Conservation (phyloP, 1,140 invertebrate genomes). For the Bombus soroeensis region DNA sequence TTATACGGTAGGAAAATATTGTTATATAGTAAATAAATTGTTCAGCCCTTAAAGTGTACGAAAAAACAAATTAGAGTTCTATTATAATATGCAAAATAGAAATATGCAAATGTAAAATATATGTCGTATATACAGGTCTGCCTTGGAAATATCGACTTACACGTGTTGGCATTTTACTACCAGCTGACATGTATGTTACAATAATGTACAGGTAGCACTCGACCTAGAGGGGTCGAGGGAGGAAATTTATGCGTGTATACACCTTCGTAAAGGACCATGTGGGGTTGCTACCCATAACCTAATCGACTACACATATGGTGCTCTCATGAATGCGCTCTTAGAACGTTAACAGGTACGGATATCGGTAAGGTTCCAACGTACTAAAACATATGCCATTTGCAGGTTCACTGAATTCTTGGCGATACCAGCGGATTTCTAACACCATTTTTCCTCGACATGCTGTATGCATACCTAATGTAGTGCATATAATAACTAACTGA, state of each 20-base stretch:
- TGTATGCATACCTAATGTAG: not conserved
- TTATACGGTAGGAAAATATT: not conserved
- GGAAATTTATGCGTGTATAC: slow-evolving; percentile 49
- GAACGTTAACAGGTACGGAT: slow-evolving; percentile 49
- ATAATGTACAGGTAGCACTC: slow-evolving; percentile 66
- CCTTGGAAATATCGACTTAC: slow-evolving; percentile 66
- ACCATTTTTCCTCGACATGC: not conserved
- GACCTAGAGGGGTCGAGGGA: slow-evolving; percentile 43
- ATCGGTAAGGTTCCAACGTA: slow-evolving; percentile 60
- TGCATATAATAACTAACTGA: not conserved
- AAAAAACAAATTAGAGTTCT: not conserved
- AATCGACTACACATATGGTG: slow-evolving; percentile 59
- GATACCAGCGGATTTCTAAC: not conserved
- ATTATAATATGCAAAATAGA: not conserved
- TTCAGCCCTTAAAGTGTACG: not conserved
- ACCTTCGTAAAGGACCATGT: slow-evolving; percentile 32
- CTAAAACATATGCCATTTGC: slow-evolving; percentile 57
- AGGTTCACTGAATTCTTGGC: slow-evolving; percentile 58
- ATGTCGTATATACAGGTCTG: slow-evolving; percentile 23
- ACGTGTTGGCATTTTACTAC: slow-evolving; percentile 67
- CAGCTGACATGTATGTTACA: slow-evolving; percentile 66
- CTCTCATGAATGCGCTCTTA: slow-evolving; percentile 23
- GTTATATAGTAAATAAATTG: not conserved
- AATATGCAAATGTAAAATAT: not conserved
- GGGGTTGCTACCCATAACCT: slow-evolving; percentile 54